These are phyloP conservation scores for Calliopum simillimum DNA, from an alignment of 2,888 invertebrate genomes.

Conservation along the genomic window DNA sequence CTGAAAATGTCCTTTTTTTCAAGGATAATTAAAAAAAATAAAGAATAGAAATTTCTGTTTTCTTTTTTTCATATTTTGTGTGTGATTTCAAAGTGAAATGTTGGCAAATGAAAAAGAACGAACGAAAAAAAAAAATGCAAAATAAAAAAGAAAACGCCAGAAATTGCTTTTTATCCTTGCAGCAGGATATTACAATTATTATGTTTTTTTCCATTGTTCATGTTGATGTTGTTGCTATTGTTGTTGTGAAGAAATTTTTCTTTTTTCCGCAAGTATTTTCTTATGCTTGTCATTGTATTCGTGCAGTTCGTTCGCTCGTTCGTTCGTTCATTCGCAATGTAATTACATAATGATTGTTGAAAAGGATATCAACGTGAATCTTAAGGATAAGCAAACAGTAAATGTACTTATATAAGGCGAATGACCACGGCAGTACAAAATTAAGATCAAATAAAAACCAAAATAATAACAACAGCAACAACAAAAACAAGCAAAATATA, in stretches of 20 bases:
- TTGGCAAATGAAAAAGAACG: background rate
- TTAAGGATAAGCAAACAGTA: too few relatives aligned
- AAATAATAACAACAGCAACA: too few relatives aligned
- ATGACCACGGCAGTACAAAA: too few relatives aligned
- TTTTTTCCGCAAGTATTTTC: background rate
- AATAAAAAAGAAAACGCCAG: too few relatives aligned
- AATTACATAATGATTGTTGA: slow-evolving; percentile 27
- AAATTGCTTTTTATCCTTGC: slow-evolving; percentile 9
- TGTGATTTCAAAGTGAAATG: slow-evolving; percentile 2
- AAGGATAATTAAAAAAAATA: background rate
- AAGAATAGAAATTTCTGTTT: background rate
- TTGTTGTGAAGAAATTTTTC: background rate
- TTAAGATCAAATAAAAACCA: too few relatives aligned
- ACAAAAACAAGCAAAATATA: too few relatives aligned
- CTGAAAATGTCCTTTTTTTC: slow-evolving; percentile 8
- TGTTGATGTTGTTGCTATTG: too few relatives aligned
- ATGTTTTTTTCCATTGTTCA: background rate
- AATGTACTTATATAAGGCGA: too few relatives aligned
- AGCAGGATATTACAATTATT: slow-evolving; percentile 1
- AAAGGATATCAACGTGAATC: slow-evolving; percentile 16
- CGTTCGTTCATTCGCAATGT: background rate
- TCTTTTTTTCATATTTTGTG: background rate
- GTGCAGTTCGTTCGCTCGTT: background rate
- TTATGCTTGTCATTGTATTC: slow-evolving; percentile 4
- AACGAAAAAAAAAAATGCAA: too few relatives aligned